Conservation (phyloP, 2,888 invertebrate genomes). For the Aporophyla lueneburgensis region DNA sequence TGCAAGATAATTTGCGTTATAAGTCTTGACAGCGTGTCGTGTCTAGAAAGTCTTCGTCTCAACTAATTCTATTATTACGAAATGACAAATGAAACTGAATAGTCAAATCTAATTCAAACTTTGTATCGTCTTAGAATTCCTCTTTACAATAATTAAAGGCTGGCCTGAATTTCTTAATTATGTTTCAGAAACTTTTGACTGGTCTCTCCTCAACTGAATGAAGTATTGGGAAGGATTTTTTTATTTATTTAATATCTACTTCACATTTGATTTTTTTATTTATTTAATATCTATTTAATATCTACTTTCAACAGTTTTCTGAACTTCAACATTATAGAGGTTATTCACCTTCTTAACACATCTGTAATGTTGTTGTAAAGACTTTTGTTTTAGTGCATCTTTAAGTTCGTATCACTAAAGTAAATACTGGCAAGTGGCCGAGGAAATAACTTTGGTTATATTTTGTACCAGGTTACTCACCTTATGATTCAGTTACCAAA, state of each 20-base stretch:
- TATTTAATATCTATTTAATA: no score
- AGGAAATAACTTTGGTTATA: background rate
- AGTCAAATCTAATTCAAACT: conserved; percentile 50
- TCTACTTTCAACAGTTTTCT: conserved; percentile 1
- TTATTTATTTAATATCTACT: no score
- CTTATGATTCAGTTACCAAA: background rate
- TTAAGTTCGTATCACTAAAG: conserved; percentile 12
- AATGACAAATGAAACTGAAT: conserved; percentile 38
- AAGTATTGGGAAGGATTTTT: conserved; percentile 7
- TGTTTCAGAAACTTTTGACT: conserved; percentile 40
- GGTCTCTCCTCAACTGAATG: conserved; percentile 22
- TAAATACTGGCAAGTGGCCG: conserved; percentile 17
- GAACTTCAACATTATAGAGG: background rate
- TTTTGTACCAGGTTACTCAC: background rate
- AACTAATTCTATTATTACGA: conserved; percentile 30
- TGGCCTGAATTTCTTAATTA: conserved; percentile 52
- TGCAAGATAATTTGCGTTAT: background rate
- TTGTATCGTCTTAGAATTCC: conserved; percentile 47
- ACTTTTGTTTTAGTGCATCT: background rate
- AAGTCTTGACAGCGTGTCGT: conserved; percentile 6
- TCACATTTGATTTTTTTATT: no score
- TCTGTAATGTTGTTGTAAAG: background rate
- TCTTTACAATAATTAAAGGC: conserved; percentile 40
- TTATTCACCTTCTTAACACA: conserved; percentile 5
- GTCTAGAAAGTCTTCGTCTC: background rate